Percentiles rank a stretch among this genome's conserved stretches.
Conservation (phyloP, 37 sponge, comb jelly and placozoan genomes). For the Cladorhizidae sp. region DNA sequence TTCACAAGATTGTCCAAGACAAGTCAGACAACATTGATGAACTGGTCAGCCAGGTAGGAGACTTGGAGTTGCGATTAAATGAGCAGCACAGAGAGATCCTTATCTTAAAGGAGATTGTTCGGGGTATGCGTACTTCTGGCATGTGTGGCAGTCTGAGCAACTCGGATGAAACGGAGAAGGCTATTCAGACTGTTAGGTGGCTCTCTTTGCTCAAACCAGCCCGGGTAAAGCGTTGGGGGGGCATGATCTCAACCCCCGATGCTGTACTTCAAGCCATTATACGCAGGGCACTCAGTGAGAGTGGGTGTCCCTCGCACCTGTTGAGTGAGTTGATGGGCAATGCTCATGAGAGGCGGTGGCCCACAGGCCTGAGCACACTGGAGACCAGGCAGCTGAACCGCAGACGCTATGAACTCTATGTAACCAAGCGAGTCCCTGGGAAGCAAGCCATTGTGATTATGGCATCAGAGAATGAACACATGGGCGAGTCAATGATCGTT, state of each 20-base stretch:
- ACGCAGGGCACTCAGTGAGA: slow-evolving; percentile 79
- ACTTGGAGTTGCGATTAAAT: slow-evolving; percentile 40
- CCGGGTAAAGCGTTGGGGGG: slow-evolving; percentile 90
- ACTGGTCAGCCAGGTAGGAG: slow-evolving; percentile 12
- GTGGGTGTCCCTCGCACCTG: slow-evolving; percentile 87
- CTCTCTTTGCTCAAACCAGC: slow-evolving; percentile 67
- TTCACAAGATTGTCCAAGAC: slow-evolving; percentile 48
- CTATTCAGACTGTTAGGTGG: slow-evolving; percentile 76
- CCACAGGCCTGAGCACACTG: slow-evolving; percentile 88
- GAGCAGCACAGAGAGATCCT: slow-evolving; percentile 70
- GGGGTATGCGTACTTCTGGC: slow-evolving; percentile 54
- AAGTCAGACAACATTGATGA: slow-evolving; percentile 38
- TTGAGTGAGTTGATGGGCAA: slow-evolving; percentile 87
- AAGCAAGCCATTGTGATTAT: slow-evolving; percentile 97
- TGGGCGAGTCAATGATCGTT: slow-evolving; percentile 89
- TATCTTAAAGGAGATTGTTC: slow-evolving; percentile 79
- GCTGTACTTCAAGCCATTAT: slow-evolving; percentile 90
- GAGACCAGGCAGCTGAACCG: slow-evolving; percentile 95
- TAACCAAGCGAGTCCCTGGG: slow-evolving; percentile 89
- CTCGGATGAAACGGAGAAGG: slow-evolving; percentile 74
- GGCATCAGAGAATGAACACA: slow-evolving; percentile 95
- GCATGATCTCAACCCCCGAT: slow-evolving; percentile 98
- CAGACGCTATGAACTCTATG: slow-evolving; percentile 88
- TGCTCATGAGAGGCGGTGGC: slow-evolving; percentile 96
- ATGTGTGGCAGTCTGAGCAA: slow-evolving; percentile 14